Evolutionary conservation across 2,113 vertebrate genomes (phyloP).

Genomic region (Sminthopsis crassicaudata): DNA sequence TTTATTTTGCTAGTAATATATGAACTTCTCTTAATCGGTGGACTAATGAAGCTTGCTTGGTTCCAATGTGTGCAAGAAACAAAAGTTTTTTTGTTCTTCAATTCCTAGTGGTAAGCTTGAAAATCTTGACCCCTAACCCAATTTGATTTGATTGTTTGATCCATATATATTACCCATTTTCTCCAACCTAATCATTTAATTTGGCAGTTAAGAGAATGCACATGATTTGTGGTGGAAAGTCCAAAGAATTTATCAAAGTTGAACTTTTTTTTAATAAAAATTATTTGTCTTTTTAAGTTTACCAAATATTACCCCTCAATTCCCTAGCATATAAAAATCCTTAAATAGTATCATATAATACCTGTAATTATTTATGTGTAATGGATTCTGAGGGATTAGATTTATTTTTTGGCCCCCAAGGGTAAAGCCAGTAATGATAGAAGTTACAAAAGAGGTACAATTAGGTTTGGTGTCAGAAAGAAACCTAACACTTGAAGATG

Average conservation of each 20-base stretch:
- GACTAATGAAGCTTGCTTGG: conserved; percentile 22
- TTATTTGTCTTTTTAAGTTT: neutral
- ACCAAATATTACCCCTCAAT: neutral
- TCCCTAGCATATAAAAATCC: neutral
- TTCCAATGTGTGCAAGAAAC: conserved; percentile 3
- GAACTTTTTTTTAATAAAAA: neutral
- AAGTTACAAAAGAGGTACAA: neutral
- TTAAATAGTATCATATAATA: neutral
- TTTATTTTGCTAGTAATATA: conserved; percentile 55
- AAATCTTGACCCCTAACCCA: neutral
- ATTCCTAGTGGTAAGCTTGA: conserved; percentile 71
- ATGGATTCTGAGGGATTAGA: neutral
- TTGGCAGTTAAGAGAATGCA: conserved; percentile 79
- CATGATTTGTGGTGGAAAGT: conserved; percentile 47
- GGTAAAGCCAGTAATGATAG: neutral
- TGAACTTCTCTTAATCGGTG: conserved; percentile 52
- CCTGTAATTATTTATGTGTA: neutral
- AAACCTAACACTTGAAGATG: neutral
- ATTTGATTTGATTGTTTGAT: neutral
- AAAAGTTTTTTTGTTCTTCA: conserved; percentile 62
- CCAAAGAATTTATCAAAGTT: conserved; percentile 63
- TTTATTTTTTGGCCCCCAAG: neutral
- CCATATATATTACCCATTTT: conserved; percentile 57
- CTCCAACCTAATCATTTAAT: conserved; percentile 66
- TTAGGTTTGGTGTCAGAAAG: neutral